These are phyloP conservation scores for Dolichallabes microphthalmus DNA, from an alignment of 2,113 vertebrate genomes.

Conservation along the genomic window DNA sequence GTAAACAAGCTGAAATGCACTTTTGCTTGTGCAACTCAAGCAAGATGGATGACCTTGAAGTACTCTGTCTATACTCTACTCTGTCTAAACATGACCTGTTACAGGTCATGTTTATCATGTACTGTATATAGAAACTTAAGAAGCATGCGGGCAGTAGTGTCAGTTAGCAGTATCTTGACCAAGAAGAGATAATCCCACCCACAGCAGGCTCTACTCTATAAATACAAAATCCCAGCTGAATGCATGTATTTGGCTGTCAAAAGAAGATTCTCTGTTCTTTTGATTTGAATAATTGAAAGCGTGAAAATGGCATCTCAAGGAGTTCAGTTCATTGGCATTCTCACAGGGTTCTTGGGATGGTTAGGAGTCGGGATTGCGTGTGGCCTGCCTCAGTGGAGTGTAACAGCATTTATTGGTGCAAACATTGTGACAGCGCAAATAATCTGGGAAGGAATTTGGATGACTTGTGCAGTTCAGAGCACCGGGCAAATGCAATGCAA, in stretches of 20 bases:
- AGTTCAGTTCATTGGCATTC: slow-evolving; percentile 67
- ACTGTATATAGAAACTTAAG: slow-evolving; percentile 65
- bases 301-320: slow-evolving; percentile 69
- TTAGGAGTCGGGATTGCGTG: slow-evolving; percentile 67
- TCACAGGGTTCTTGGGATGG: slow-evolving; percentile 66
- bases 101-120: slow-evolving; percentile 69
- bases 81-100: slow-evolving; percentile 58
- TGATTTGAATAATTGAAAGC: not conserved
- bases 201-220: slow-evolving; percentile 51
- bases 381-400: slow-evolving; percentile 75
- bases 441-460: slow-evolving; percentile 81
- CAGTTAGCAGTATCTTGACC: slow-evolving; percentile 41
- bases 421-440: slow-evolving; percentile 75
- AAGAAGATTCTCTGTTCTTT: not conserved
- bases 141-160: slow-evolving; percentile 44
- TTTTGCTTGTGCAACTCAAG: not conserved
- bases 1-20: not conserved
- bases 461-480: slow-evolving; percentile 82
- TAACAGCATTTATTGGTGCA: slow-evolving; percentile 69
- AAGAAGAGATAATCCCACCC: slow-evolving; percentile 43
- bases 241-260: not conserved
- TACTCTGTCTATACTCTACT: slow-evolving; percentile 28
- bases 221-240: slow-evolving; percentile 31
- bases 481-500: slow-evolving; percentile 79
- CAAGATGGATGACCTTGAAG: slow-evolving; percentile 57